Conservation (phyloP, 2,888 invertebrate species). For the Tribolium freemani region DNA sequence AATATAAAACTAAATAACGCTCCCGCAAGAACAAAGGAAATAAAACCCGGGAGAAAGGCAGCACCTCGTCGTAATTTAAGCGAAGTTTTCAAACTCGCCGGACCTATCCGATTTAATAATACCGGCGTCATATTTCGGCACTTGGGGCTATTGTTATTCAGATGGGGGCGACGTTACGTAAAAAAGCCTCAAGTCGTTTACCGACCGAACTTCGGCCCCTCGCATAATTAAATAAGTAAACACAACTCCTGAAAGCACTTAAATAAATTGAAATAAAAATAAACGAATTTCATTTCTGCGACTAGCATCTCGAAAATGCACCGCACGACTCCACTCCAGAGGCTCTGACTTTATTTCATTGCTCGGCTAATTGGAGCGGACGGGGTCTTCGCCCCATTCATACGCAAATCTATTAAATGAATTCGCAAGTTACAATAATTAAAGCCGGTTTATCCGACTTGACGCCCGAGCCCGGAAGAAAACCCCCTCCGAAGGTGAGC, state of each 20-base stretch:
- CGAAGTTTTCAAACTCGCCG: conserved; percentile 10
- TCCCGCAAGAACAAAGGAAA: conserved; percentile 15
- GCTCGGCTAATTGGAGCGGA: conserved; percentile 14
- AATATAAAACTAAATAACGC: conserved; percentile 33
- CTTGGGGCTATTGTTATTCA: conserved; percentile 27
- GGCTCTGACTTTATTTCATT: not conserved
- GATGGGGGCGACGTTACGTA: not conserved
- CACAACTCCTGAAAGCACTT: conserved; percentile 20
- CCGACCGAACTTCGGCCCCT: not conserved
- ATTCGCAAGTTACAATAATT: not conserved
- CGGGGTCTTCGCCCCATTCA: not conserved
- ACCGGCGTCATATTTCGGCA: conserved; percentile 1
- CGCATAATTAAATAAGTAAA: conserved; percentile 28
- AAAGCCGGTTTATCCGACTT: not conserved
- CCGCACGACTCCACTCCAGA: not conserved
- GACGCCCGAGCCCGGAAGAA: not conserved
- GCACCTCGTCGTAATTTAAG: conserved; percentile 18
- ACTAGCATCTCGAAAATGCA: conserved; percentile 6
- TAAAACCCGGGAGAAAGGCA: conserved; percentile 4
- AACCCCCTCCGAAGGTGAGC: not conserved
- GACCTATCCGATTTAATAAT: conserved; percentile 4
- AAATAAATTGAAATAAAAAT: conserved; percentile 38
- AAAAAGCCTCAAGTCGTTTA: conserved; percentile 7
- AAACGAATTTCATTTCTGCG: conserved; percentile 2
- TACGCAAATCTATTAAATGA: conserved; percentile 1